phyloP scores from a whole-genome alignment of 2,888 invertebrate genomes.

The Prosopocoilus inquinatus region DNA sequence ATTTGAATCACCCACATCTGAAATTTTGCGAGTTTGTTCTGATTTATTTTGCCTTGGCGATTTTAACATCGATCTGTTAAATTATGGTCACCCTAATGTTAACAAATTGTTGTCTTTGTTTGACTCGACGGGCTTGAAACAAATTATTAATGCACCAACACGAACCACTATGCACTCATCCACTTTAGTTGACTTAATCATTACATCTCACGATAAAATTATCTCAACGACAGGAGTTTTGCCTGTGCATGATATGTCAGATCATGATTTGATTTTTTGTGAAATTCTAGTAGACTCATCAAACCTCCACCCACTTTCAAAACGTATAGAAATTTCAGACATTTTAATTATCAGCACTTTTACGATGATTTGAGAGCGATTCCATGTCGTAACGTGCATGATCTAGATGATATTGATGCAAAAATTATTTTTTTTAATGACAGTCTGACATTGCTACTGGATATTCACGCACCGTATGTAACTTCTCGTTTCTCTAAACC shows the following conservation, averaged over 20 bases:
- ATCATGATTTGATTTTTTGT: slow-evolving; percentile 2
- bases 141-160: not conserved
- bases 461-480: slow-evolving; percentile 3
- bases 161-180: not conserved
- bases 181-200: slow-evolving; percentile 1
- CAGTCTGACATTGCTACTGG: not conserved
- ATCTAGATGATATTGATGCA: not conserved
- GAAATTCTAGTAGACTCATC: not conserved
- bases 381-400: not conserved
- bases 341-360: not conserved
- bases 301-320: not conserved
- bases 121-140: not conserved
- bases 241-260: not conserved
- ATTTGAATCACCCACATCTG: no score
- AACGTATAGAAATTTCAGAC: slow-evolving; percentile 1
- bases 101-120: not conserved
- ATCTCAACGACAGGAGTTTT: not conserved
- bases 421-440: not conserved
- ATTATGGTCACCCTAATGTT: no score
- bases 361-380: not conserved
- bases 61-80: no score
- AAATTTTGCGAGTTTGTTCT: no score
- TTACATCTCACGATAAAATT: not conserved
- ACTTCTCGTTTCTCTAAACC: not conserved
- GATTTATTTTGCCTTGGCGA: no score